These are phyloP conservation scores for Yasuhikotakia modesta DNA, from an alignment of 2,797 vertebrate genomes.

Conservation along the genomic window DNA sequence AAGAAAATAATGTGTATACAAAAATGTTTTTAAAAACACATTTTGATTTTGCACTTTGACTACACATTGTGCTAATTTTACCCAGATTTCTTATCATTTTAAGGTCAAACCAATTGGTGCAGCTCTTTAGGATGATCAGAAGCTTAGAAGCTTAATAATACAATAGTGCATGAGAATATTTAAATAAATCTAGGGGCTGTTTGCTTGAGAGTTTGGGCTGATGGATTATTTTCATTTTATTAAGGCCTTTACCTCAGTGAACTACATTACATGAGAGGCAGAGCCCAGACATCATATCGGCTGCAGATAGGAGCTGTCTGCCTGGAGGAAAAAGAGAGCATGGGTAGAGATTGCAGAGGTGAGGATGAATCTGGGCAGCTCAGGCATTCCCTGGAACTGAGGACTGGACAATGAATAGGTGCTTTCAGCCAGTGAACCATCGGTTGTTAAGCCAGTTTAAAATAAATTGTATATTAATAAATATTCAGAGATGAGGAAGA, in stretches of 20 bases:
- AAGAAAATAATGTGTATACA: too few species aligned
- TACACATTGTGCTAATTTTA: not conserved
- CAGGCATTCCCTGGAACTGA: slow-evolving; percentile 84
- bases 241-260: slow-evolving; percentile 64
- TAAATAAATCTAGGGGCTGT: not conserved
- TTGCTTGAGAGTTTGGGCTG: not conserved
- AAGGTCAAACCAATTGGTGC: not conserved
- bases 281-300: slow-evolving; percentile 85
- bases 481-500: not conserved
- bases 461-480: not conserved
- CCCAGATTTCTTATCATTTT: not conserved
- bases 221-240: slow-evolving; percentile 9
- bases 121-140: not conserved
- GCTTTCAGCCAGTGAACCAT: slow-evolving; percentile 72
- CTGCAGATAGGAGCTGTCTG: slow-evolving; percentile 84
- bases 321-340: slow-evolving; percentile 79
- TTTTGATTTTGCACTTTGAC: not conserved
- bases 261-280: slow-evolving; percentile 29
- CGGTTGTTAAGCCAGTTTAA: not conserved
- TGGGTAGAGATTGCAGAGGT: slow-evolving; percentile 81
- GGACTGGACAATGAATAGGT: slow-evolving; percentile 81
- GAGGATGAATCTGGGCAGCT: slow-evolving; percentile 88
- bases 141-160: not conserved
- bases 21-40: not conserved
- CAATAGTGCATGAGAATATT: not conserved